phyloP scores from a whole-genome alignment of 2,113 vertebrate genomes.

The Bubo bubo region DNA sequence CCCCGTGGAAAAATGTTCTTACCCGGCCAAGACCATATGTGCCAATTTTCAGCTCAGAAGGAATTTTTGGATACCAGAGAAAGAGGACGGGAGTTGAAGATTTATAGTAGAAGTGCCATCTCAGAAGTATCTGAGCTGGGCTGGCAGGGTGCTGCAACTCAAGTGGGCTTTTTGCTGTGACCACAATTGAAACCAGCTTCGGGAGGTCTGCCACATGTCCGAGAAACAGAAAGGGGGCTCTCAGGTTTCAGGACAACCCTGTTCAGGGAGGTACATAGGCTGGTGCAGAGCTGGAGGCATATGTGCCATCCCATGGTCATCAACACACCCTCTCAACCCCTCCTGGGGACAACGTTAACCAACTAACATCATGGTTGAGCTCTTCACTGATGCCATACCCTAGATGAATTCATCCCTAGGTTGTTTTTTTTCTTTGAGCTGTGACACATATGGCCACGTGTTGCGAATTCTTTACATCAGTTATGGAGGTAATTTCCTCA shows the following conservation, averaged over 20 bases:
- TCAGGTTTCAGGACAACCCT: not conserved
- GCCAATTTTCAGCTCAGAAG: not conserved
- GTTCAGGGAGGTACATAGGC: not conserved
- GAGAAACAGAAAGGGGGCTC: not conserved
- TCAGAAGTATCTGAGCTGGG: not conserved
- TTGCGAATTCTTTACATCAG: not conserved
- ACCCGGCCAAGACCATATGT: not conserved
- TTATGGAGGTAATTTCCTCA: not conserved
- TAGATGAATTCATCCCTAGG: not conserved
- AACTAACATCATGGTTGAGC: too few species aligned
- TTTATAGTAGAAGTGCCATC: not conserved
- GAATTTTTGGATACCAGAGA: conserved; percentile 8
- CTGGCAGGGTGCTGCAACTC: not conserved
- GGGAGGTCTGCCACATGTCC: not conserved
- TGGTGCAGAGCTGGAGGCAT: not conserved
- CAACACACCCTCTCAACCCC: not conserved
- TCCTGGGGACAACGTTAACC: fast-evolving
- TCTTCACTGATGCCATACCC: not conserved
- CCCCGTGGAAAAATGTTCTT: not conserved
- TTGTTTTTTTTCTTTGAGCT: not conserved
- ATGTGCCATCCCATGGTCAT: not conserved
- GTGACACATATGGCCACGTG: not conserved
- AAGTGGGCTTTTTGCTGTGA: not conserved
- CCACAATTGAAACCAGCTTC: conserved; percentile 16
- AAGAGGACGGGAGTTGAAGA: conserved; percentile 5